phyloP scores from a whole-genome alignment of 2,888 invertebrate genomes.

The Catocala sponsa region DNA sequence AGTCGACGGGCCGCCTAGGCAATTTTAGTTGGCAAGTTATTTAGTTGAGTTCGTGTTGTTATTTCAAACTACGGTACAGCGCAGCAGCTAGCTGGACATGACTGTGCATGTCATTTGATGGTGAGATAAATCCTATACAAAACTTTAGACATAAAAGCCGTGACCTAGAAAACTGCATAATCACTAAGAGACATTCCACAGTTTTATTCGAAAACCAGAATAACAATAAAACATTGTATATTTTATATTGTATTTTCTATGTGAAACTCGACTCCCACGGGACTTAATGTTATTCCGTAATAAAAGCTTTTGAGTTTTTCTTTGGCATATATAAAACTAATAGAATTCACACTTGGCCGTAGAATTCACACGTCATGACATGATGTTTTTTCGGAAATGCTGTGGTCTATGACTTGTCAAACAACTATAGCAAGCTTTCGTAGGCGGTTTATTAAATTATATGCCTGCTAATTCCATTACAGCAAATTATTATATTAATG shows the following conservation, averaged over 20 bases:
- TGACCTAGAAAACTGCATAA: background rate
- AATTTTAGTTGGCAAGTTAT: constrained; percentile 42
- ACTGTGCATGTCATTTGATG: constrained; percentile 24
- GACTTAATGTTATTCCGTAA: background rate
- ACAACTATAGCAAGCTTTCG: too few species aligned
- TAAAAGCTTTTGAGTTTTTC: too few species aligned
- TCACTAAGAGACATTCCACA: background rate
- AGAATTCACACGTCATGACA: too few species aligned
- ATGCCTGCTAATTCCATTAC: too few species aligned
- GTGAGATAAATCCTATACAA: constrained; percentile 1
- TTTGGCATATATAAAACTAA: too few species aligned
- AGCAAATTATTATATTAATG: too few species aligned
- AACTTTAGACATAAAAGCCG: background rate
- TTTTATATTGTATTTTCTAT: background rate
- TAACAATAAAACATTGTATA: background rate
- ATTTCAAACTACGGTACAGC: constrained; percentile 16
- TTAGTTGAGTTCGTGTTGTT: constrained; percentile 24
- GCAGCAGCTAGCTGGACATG: constrained; percentile 24
- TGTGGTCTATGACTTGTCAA: too few species aligned
- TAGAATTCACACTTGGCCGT: too few species aligned
- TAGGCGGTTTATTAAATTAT: too few species aligned
- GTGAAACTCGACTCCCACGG: background rate
- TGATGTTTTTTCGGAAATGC: too few species aligned
- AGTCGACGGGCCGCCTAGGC: constrained; percentile 20
- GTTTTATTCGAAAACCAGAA: background rate